These are phyloP conservation scores for Sesia apiformis DNA, from an alignment of 2,888 invertebrate species.

Conservation along the genomic window DNA sequence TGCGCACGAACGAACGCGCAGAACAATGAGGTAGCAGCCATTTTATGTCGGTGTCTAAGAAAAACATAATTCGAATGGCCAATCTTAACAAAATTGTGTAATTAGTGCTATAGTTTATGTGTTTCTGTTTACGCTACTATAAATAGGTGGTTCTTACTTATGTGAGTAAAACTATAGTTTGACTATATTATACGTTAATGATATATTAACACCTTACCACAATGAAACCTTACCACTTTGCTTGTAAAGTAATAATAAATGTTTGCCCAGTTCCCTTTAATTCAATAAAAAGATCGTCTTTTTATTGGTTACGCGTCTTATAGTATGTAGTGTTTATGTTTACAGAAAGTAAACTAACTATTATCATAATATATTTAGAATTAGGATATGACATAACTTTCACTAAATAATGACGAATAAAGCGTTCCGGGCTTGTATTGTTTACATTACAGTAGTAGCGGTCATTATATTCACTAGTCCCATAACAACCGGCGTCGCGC, in stretches of 20 bases:
- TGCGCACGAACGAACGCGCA: conserved; percentile 76
- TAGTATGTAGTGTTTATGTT: conserved; percentile 32
- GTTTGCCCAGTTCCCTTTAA: conserved; percentile 14
- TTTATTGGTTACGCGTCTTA: background rate
- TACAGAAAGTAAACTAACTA: conserved; percentile 34
- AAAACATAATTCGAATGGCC: conserved; percentile 76
- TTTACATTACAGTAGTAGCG: conserved; percentile 56
- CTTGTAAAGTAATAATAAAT: conserved; percentile 34
- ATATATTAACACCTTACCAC: conserved; percentile 36
- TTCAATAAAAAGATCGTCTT: background rate
- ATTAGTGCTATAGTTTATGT: conserved; percentile 74
- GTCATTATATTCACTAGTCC: conserved; percentile 51
- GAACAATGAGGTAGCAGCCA: conserved; percentile 75
- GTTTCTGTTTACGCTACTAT: conserved; percentile 64
- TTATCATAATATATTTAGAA: conserved; percentile 41
- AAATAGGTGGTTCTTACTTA: conserved; percentile 65
- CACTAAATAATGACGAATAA: conserved; percentile 23
- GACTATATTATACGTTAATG: conserved; percentile 26
- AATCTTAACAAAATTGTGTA: conserved; percentile 74
- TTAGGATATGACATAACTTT: conserved; percentile 70
- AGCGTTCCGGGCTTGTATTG: conserved; percentile 38
- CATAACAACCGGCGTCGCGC: conserved; percentile 66
- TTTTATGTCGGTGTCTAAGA: conserved; percentile 75
- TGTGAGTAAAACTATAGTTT: conserved; percentile 67
- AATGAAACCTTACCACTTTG: conserved; percentile 45